phyloP scores from a whole-genome alignment of 2,113 vertebrate genomes.

The Labrus mixtus region DNA sequence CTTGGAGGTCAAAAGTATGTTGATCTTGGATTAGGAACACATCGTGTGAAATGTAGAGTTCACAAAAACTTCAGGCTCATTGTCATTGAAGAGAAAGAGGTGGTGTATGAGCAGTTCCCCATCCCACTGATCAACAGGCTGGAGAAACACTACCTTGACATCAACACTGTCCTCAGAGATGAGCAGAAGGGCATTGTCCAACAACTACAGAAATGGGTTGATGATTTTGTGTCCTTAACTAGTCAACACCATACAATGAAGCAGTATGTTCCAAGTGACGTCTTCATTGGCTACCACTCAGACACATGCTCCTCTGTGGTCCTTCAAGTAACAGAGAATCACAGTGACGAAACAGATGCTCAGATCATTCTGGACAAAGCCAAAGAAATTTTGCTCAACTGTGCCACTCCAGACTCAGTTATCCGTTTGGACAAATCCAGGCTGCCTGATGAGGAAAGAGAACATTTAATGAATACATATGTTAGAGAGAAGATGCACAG shows the following conservation, averaged over 20 bases:
- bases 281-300: constrained; percentile 93
- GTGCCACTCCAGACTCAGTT: constrained; percentile 93
- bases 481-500: constrained; percentile 87
- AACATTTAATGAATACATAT: constrained; percentile 78
- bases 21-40: constrained; percentile 94
- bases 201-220: constrained; percentile 87
- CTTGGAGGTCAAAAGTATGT: constrained; percentile 96
- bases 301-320: constrained; percentile 92
- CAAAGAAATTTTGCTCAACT: constrained; percentile 86
- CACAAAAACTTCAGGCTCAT: constrained; percentile 91
- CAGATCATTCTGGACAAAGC: constrained; percentile 78
- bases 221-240: constrained; percentile 72
- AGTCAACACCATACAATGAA: constrained; percentile 30
- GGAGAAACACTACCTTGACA: constrained; percentile 96
- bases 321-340: constrained; percentile 84
- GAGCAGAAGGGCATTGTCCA: constrained; percentile 82
- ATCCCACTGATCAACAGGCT: constrained; percentile 96
- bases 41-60: constrained; percentile 96
- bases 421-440: constrained; percentile 84
- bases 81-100: constrained; percentile 93
- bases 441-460: constrained; percentile 67
- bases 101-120: constrained; percentile 93
- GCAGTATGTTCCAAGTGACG: constrained; percentile 82
- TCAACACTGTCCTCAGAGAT: constrained; percentile 86
- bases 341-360: background rate